These are phyloP conservation scores for Eurystomus glaucurus DNA, from an alignment of 2,797 vertebrate genomes.

Conservation along the genomic window DNA sequence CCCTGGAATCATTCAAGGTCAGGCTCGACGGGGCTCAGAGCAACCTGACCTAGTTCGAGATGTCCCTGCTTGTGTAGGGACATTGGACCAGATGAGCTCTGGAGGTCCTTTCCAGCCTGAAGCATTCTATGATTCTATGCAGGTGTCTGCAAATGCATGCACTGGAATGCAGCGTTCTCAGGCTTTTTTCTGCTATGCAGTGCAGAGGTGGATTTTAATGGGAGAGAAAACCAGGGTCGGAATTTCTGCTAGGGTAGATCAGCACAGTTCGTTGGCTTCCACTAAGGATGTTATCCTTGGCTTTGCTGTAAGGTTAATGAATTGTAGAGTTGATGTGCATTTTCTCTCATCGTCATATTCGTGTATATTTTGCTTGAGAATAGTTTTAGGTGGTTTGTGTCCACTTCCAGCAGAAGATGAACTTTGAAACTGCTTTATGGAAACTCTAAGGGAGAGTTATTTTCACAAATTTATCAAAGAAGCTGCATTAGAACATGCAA, in stretches of 20 bases:
- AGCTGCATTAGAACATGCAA: neutral
- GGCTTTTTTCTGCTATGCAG: neutral
- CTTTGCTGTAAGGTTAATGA: neutral
- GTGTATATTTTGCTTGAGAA: neutral
- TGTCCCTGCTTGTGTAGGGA: no score
- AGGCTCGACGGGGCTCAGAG: no score
- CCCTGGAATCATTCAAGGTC: no score
- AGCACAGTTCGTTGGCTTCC: neutral
- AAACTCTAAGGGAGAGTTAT: neutral
- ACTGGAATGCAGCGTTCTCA: rapidly evolving
- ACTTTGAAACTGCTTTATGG: neutral
- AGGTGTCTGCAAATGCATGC: neutral
- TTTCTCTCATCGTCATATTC: rapidly evolving
- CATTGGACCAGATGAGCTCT: no score
- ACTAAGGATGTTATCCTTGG: neutral
- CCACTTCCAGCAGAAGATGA: neutral
- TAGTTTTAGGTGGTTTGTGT: neutral
- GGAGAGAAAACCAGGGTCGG: neutral
- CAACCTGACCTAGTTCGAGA: no score
- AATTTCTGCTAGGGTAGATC: neutral
- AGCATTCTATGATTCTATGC: no score
- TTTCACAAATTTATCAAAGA: neutral
- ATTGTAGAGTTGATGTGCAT: rapidly evolving
- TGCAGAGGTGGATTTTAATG: neutral
- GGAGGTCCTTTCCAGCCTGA: no score